Conservation (phyloP, 2,113 vertebrate genomes). For the Mormoops blainvillei region DNA sequence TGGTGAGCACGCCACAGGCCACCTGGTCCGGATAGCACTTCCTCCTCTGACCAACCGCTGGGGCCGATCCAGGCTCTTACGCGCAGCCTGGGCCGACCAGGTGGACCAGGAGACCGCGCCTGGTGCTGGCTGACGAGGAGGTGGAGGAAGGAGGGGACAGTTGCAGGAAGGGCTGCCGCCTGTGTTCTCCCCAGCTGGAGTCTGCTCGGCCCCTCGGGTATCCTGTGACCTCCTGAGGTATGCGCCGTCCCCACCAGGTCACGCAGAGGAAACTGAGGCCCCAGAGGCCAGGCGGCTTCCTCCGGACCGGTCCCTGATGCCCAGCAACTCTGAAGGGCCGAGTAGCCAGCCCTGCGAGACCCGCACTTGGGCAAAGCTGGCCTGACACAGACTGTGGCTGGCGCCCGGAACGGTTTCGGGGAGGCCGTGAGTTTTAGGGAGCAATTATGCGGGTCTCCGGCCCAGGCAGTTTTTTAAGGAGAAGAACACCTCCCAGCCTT, state of each 20-base stretch:
- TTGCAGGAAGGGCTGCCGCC: fast-evolving
- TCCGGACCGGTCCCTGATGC: background rate
- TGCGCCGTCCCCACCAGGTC: background rate
- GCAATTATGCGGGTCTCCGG: background rate
- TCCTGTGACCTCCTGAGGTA: fast-evolving
- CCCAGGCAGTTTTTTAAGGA: background rate
- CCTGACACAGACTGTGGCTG: background rate
- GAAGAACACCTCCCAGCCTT: background rate
- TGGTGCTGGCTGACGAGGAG: fast-evolving
- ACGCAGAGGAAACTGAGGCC: background rate
- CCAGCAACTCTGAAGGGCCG: fast-evolving
- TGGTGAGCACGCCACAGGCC: fast-evolving
- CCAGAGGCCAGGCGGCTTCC: background rate
- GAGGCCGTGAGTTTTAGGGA: background rate
- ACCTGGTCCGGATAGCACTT: fast-evolving
- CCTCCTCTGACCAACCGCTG: background rate
- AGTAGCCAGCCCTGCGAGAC: fast-evolving
- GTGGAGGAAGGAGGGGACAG: background rate
- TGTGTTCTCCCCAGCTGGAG: fast-evolving
- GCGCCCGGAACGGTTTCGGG: background rate
- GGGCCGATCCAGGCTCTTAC: fast-evolving
- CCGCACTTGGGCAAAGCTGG: fast-evolving
- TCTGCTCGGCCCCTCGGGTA: background rate
- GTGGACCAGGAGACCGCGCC: fast-evolving
- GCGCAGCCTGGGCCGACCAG: fast-evolving